These are phyloP conservation scores for Toxonevra muliebris DNA, from an alignment of 2,888 invertebrate species.

Conservation along the genomic window DNA sequence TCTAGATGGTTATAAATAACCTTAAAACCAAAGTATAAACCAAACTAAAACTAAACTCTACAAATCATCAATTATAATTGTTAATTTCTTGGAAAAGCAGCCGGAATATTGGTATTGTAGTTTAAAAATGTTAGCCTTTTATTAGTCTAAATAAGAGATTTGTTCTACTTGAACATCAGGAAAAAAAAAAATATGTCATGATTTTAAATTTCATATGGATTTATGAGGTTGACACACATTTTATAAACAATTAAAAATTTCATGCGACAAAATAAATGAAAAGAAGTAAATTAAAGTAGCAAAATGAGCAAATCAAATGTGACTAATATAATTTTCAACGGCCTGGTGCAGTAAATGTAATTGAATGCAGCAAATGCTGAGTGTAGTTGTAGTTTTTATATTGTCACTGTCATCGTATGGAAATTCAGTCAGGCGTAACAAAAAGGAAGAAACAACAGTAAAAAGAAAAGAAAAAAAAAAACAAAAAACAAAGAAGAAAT, in stretches of 20 bases:
- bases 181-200: too few species aligned
- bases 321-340: constrained; percentile 61
- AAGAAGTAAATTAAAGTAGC: constrained; percentile 22
- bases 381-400: neutral
- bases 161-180: too few species aligned
- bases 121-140: too few species aligned
- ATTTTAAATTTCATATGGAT: constrained; percentile 35
- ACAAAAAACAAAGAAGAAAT: neutral
- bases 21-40: too few species aligned
- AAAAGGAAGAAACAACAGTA: constrained; percentile 17
- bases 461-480: neutral
- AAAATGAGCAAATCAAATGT: constrained; percentile 57
- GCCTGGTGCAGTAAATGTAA: constrained; percentile 47
- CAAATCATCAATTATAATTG: too few species aligned
- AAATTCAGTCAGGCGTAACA: constrained; percentile 3
- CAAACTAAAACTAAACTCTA: too few species aligned
- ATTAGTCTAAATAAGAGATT: too few species aligned
- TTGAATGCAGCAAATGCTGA: constrained; percentile 3
- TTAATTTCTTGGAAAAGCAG: too few species aligned
- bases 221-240: constrained; percentile 59
- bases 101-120: too few species aligned
- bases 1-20: too few species aligned
- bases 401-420: neutral
- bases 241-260: constrained; percentile 47
- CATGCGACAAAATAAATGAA: constrained; percentile 22